Evolutionary conservation across 2,113 vertebrate genomes (phyloP).

Genomic region (Hydrochoerus hydrochaeris): DNA sequence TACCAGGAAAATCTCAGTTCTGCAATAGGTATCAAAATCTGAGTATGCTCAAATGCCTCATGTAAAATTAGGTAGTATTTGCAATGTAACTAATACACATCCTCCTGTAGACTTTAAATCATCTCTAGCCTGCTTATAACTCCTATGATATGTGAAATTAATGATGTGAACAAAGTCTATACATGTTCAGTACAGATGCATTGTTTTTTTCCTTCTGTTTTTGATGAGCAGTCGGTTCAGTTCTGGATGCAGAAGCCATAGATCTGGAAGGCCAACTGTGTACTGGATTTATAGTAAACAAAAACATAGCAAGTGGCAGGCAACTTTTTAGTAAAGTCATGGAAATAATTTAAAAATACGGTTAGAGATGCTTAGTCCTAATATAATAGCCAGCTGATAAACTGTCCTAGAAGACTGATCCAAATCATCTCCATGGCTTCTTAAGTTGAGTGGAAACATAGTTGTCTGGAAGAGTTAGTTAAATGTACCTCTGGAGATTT

Average conservation of each 20-base stretch:
- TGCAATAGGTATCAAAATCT: neutral
- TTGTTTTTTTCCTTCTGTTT: neutral
- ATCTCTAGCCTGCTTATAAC: neutral
- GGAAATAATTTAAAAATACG: neutral
- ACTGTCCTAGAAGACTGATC: neutral
- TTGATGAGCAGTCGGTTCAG: neutral
- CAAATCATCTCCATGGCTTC: conserved; percentile 49
- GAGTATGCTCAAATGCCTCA: neutral
- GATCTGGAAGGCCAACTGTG: neutral
- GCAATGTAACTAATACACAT: neutral
- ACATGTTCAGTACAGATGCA: neutral
- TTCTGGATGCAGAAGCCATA: neutral
- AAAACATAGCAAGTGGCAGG: conserved; percentile 32
- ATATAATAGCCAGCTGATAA: neutral
- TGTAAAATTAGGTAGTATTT: neutral
- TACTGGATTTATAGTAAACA: neutral
- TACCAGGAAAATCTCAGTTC: neutral
- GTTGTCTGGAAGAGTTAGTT: conserved; percentile 31
- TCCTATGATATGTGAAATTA: neutral
- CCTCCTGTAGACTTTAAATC: neutral
- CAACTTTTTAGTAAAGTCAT: conserved; percentile 34
- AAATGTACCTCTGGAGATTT: conserved; percentile 32
- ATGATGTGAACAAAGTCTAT: neutral
- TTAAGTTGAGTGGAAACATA: conserved; percentile 20
- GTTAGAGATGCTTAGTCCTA: conserved; percentile 22